Evolutionary conservation across 2,113 vertebrate species (phyloP).

Genomic region (Stegostoma tigrinum): DNA sequence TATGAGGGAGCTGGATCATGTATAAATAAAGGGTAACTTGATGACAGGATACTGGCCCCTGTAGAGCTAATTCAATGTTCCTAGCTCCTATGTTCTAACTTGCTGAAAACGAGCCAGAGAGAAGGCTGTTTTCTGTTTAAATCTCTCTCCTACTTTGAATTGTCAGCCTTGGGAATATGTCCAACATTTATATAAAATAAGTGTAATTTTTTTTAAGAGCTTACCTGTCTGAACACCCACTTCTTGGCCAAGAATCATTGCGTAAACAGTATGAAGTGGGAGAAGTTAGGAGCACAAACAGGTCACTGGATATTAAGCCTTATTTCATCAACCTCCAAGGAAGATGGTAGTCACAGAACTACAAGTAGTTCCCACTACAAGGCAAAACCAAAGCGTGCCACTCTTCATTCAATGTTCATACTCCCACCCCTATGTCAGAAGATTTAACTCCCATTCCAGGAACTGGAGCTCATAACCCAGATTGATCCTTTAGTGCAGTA

Average conservation of each 20-base stretch:
- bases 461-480: not conserved
- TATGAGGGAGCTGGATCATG: too few relatives aligned
- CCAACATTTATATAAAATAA: not conserved
- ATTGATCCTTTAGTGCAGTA: not conserved
- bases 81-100: too few relatives aligned
- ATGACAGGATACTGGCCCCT: too few relatives aligned
- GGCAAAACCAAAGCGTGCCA: not conserved
- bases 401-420: not conserved
- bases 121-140: not conserved
- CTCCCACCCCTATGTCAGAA: not conserved
- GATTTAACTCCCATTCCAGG: not conserved
- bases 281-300: not conserved
- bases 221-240: not conserved
- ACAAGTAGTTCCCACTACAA: not conserved
- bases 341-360: too few relatives aligned
- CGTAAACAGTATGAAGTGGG: not conserved
- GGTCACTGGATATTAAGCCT: not conserved
- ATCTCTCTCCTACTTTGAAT: not conserved
- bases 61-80: too few relatives aligned
- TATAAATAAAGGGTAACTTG: too few relatives aligned
- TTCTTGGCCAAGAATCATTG: not conserved
- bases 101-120: not conserved
- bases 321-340: not conserved
- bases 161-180: not conserved
- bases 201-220: not conserved